These are phyloP conservation scores for Drosophila limbata DNA, from an alignment of 2,888 invertebrate genomes.

Conservation along the genomic window DNA sequence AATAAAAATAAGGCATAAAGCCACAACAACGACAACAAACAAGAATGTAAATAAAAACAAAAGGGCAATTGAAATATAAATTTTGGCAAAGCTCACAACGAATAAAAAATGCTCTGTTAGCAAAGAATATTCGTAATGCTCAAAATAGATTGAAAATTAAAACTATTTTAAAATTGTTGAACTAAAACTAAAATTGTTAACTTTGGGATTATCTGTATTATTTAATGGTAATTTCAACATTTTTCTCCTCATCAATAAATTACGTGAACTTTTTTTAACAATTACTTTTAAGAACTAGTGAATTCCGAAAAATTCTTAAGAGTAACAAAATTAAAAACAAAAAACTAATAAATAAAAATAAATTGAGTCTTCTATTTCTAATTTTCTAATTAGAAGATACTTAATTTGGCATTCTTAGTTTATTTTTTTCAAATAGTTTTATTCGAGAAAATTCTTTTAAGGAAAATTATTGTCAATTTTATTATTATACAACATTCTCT, in stretches of 20 bases:
- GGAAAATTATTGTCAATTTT: not conserved
- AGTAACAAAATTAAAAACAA: too few relatives aligned
- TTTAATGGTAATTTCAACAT: too few relatives aligned
- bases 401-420: too few relatives aligned
- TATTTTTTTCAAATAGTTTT: not conserved
- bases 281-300: too few relatives aligned
- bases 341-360: too few relatives aligned
- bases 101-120: conserved; percentile 28
- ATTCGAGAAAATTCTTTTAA: not conserved
- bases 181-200: too few relatives aligned
- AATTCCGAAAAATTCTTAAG: too few relatives aligned
- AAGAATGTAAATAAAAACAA: conserved; percentile 31
- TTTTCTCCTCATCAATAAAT: too few relatives aligned
- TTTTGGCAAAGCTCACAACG: not conserved
- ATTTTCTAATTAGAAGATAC: not conserved
- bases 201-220: too few relatives aligned
- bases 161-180: too few relatives aligned
- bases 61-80: conserved; percentile 35
- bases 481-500: not conserved
- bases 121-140: not conserved
- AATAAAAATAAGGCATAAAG: conserved; percentile 25
- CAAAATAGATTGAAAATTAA: not conserved
- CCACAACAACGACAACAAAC: conserved; percentile 13
- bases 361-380: too few relatives aligned
- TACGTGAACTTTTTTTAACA: too few relatives aligned